phyloP scores from a whole-genome alignment of 2,888 invertebrate species.

The Perizoma affinitatum region DNA sequence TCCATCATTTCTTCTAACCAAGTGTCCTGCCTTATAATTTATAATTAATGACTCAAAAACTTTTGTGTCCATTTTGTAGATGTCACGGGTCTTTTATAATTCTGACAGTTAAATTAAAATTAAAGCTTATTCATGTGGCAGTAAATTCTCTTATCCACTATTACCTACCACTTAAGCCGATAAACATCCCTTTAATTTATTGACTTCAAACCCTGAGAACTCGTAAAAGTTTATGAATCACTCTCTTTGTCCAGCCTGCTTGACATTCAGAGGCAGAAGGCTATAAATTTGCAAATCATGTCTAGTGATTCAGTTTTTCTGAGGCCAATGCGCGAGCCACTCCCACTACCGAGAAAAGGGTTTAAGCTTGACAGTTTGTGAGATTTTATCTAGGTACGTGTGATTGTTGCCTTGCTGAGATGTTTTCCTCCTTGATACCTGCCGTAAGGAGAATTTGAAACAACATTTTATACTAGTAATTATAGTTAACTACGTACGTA shows the following conservation, averaged over 20 bases:
- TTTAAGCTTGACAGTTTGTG: slow-evolving; percentile 47
- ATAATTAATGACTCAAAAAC: neutral
- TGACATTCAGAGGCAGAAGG: slow-evolving; percentile 66
- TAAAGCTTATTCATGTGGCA: slow-evolving; percentile 24
- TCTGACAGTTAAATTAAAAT: slow-evolving; percentile 22
- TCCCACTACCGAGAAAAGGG: slow-evolving; percentile 58
- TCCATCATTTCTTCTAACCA: neutral
- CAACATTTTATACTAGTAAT: slow-evolving; percentile 9
- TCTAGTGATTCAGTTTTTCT: slow-evolving; percentile 67
- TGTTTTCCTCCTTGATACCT: slow-evolving; percentile 32
- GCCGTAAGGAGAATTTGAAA: slow-evolving; percentile 12
- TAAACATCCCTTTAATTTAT: slow-evolving; percentile 36
- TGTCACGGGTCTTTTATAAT: neutral
- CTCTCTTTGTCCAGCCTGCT: slow-evolving; percentile 55
- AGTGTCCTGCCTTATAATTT: neutral
- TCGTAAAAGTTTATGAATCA: slow-evolving; percentile 52
- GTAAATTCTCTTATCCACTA: slow-evolving; percentile 21
- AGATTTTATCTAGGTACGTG: slow-evolving; percentile 60
- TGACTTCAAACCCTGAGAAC: slow-evolving; percentile 23
- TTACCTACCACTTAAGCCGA: slow-evolving; percentile 24
- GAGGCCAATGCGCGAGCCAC: slow-evolving; percentile 53
- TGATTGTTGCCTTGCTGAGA: slow-evolving; percentile 46
- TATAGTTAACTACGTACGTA: neutral
- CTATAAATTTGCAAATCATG: slow-evolving; percentile 73
- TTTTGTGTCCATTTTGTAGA: slow-evolving; percentile 1